Conservation (phyloP, 30 jellyfish, hydroid and myxozoan species). For the Rhopilema esculentum region DNA sequence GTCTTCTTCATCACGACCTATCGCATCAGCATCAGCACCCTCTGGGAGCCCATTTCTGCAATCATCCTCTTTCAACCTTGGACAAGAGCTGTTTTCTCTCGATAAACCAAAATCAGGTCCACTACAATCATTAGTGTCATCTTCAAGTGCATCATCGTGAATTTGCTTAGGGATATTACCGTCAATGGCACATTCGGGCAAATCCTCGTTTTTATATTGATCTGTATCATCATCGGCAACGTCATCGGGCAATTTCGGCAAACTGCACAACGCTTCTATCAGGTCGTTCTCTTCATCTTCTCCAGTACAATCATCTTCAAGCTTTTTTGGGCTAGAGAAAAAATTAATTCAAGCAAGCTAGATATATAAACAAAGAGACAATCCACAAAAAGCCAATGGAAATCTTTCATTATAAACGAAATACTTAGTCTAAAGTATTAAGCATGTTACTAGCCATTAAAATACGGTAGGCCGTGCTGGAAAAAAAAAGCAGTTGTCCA, state of each 20-base stretch:
- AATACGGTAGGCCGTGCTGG: too few relatives aligned
- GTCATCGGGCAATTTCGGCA: background rate
- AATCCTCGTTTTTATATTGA: background rate
- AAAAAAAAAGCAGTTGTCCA: too few relatives aligned
- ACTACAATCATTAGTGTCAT: too few relatives aligned
- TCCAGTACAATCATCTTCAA: background rate
- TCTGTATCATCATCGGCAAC: background rate
- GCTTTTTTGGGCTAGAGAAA: background rate
- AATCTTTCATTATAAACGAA: background rate
- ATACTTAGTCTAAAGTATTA: background rate
- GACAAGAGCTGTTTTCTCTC: too few relatives aligned
- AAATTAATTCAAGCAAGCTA: background rate
- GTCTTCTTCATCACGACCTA: too few relatives aligned
- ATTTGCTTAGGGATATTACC: background rate
- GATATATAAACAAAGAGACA: background rate
- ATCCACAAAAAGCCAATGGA: background rate
- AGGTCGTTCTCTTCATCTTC: background rate
- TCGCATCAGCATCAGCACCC: too few relatives aligned
- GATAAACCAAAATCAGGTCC: too few relatives aligned
- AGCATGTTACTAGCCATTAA: too few relatives aligned
- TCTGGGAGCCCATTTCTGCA: too few relatives aligned
- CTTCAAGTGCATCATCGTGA: background rate
- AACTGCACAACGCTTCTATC: background rate
- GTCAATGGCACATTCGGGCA: background rate
- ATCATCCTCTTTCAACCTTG: too few relatives aligned